Conservation (phyloP, 2,797 vertebrate genomes). For the Sylvia borin region DNA sequence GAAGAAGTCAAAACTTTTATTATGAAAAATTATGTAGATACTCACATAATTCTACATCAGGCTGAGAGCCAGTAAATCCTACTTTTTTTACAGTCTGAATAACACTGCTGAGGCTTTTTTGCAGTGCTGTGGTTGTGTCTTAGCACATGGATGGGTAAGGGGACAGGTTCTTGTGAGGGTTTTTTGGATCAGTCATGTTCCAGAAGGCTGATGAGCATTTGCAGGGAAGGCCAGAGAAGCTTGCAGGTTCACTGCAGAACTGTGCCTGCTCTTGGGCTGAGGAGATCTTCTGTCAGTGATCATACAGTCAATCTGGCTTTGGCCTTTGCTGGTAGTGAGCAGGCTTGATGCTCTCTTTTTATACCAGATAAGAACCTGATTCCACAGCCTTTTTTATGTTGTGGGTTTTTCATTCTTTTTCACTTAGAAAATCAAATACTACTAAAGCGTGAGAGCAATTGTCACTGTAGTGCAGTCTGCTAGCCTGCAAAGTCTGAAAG, state of each 20-base stretch:
- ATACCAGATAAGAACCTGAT: not conserved
- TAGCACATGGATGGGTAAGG: not conserved
- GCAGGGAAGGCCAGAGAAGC: not conserved
- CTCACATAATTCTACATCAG: fast-evolving
- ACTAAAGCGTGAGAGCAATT: not conserved
- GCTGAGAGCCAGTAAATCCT: not conserved
- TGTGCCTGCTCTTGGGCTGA: not conserved
- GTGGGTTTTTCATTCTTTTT: not conserved
- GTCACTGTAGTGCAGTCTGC: not conserved
- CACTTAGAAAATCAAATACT: not conserved
- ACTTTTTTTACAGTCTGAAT: not conserved
- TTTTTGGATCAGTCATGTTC: not conserved
- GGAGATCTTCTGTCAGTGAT: not conserved
- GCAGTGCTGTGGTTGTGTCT: not conserved
- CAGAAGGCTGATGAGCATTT: not conserved
- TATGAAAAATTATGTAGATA: not conserved
- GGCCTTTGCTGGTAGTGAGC: not conserved
- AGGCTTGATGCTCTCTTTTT: not conserved
- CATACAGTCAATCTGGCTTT: not conserved
- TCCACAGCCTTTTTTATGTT: not conserved
- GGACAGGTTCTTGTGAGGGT: fast-evolving
- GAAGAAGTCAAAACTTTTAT: not conserved
- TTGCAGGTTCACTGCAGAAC: not conserved
- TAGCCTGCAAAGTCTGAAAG: not conserved
- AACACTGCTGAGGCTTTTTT: not conserved